Base-by-base conservation (phyloP, 2,797 vertebrate genomes). In the Peromyscus aztecus region DNA sequence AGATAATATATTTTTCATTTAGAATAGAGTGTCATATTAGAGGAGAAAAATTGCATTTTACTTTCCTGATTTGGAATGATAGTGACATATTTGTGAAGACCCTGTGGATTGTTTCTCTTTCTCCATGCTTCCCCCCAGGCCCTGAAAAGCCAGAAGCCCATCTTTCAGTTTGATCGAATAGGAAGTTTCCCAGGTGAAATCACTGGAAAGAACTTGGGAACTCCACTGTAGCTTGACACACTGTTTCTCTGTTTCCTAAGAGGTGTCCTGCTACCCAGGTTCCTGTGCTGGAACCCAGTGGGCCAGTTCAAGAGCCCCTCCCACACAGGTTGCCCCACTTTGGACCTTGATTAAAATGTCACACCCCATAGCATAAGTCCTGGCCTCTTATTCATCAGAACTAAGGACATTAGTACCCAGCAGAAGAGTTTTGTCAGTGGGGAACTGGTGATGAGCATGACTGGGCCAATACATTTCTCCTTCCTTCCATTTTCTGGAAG, bases 1-100 rank as follows among this genome's bases (percentile, higher is more conserved):
- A 92, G 63, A 71, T 92, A 69, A 17, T 93, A 4, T 78, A 61
- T 90, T 49, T 93, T 73, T 77, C 73, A 46, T 77, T 97, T 83
- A 21, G n/a, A 91, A 84, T 77, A 73, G 43, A 91, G 76, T 93
- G 94, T 90, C 57, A 29, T 71, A 4, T 46, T 75, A n/a, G 67
- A 71, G 46, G 21, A 77, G 55, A 83, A 78, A 8, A 37, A 9
- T 81, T 10, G 27, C 29, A 57, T 86, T 91, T 87, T 75, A 52
- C 3, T 89, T 77, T 78, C 21, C 34, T 87, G 34, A 81, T 65
- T 96, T 92, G 93, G 63, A 77, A 80, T 40, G 55, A 63, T 83
- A 29, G 59, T 65, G 55, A 49, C 59, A 14, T 78, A 23, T 94
- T 92, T 95, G 19, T 49, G 29, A 95, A 71, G 61, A 88, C 12